These are phyloP conservation scores for Moxostoma hubbsi DNA, from an alignment of 2,797 vertebrate genomes.

Conservation along the genomic window DNA sequence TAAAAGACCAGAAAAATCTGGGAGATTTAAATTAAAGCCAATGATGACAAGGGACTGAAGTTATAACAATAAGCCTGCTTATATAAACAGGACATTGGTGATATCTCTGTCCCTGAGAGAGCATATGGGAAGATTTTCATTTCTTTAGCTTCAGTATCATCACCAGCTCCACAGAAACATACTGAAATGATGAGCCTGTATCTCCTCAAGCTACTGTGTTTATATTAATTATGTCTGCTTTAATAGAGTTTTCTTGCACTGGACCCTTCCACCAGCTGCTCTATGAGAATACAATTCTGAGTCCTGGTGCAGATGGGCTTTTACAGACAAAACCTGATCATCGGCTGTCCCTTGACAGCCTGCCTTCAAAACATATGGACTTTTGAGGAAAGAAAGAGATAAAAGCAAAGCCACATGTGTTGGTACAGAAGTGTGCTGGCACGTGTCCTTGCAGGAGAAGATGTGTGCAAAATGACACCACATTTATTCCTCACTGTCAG, in stretches of 20 bases:
- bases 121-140: slow-evolving; percentile 1
- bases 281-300: background rate
- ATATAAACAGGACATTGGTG: slow-evolving; percentile 67
- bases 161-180: background rate
- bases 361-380: no score
- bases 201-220: background rate
- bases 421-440: background rate
- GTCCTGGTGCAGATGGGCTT: background rate
- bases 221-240: background rate
- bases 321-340: slow-evolving; percentile 1
- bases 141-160: background rate
- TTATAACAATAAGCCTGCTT: slow-evolving; percentile 61
- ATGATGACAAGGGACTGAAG: slow-evolving; percentile 12
- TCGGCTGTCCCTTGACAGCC: background rate
- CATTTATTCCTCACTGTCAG: background rate
- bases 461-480: background rate
- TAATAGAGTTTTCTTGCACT: background rate
- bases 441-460: background rate
- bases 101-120: slow-evolving; percentile 56
- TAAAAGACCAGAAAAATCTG: background rate
- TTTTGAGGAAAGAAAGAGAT: no score
- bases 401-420: no score
- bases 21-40: slow-evolving; percentile 43
- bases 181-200: background rate
- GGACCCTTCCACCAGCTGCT: background rate